A percentile compares a stretch with the other conserved stretches of the same genome.
Evolutionary conservation across 2,888 invertebrate genomes (phyloP).

Genomic region (Caenorhabditis uteleia): DNA sequence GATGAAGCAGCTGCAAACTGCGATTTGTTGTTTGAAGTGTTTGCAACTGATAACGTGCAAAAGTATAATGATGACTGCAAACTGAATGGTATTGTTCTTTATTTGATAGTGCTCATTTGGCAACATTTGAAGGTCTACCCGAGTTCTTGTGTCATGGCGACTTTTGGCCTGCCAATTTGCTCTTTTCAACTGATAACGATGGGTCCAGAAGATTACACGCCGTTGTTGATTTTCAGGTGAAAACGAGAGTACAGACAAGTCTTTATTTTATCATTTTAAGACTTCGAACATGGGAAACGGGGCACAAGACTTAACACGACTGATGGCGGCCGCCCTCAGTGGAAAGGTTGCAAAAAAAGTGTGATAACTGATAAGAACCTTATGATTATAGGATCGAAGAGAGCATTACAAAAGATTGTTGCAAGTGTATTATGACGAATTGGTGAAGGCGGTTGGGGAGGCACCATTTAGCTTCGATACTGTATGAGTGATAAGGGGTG

Average conservation of each 20-base stretch:
- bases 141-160: slow-evolving; percentile 26
- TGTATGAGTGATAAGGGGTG: no score
- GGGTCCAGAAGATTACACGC: slow-evolving; percentile 10
- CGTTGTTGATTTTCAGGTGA: slow-evolving; percentile 33
- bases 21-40: slow-evolving; percentile 2
- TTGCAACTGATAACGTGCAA: background rate
- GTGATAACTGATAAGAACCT: background rate
- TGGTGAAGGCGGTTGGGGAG: no score
- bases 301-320: slow-evolving; percentile 25
- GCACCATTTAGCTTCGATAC: no score
- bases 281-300: slow-evolving; percentile 26
- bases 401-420: slow-evolving; percentile 14
- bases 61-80: slow-evolving; percentile 16
- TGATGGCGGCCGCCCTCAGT: slow-evolving; percentile 23
- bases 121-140: slow-evolving; percentile 8
- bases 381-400: slow-evolving; percentile 24
- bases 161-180: slow-evolving; percentile 15
- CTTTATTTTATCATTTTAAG: no score
- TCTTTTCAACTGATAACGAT: slow-evolving; percentile 7
- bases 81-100: slow-evolving; percentile 6
- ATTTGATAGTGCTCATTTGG: background rate
- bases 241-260: no score
- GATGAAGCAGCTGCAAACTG: slow-evolving; percentile 4
- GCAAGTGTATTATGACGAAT: slow-evolving; percentile 18
- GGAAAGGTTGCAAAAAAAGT: slow-evolving; percentile 12